These are phyloP conservation scores for Carduelis carduelis DNA, from an alignment of 2,797 vertebrate genomes.

Conservation along the genomic window DNA sequence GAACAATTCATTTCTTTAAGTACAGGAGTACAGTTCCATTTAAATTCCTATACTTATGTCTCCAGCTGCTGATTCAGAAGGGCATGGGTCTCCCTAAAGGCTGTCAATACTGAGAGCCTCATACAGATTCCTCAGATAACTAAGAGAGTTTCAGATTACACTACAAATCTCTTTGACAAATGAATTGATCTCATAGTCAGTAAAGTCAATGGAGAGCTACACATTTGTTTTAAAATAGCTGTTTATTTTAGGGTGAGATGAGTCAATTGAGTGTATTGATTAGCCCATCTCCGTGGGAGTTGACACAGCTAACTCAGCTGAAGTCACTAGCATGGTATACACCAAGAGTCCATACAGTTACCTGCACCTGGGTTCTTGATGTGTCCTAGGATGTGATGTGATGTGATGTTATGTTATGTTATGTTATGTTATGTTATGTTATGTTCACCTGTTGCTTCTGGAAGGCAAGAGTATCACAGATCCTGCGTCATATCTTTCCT, in stretches of 20 bases:
- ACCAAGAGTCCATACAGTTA: neutral
- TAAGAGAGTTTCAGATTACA: neutral
- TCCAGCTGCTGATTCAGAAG: neutral
- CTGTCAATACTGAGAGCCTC: neutral
- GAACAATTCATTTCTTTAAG: neutral
- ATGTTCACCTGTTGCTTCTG: neutral
- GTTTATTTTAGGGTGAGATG: neutral
- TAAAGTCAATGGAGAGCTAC: neutral
- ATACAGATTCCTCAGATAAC: neutral
- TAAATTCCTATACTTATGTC: neutral
- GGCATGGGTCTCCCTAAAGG: fast-evolving
- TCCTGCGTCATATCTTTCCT: neutral
- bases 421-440: neutral
- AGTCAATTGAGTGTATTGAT: neutral
- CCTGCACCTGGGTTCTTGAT: neutral
- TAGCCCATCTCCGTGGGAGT: neutral
- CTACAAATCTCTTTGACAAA: neutral
- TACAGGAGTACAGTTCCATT: neutral
- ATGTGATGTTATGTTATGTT: no score
- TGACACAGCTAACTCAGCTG: neutral
- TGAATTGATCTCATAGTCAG: neutral
- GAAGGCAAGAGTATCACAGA: neutral
- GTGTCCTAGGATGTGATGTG: neutral
- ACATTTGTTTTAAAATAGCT: neutral
- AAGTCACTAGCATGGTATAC: neutral